Evolutionary conservation across 2,888 invertebrate species (phyloP), one percentile per base, ranked within the genome.

Genomic region (Acanthopleura granulata): DNA sequence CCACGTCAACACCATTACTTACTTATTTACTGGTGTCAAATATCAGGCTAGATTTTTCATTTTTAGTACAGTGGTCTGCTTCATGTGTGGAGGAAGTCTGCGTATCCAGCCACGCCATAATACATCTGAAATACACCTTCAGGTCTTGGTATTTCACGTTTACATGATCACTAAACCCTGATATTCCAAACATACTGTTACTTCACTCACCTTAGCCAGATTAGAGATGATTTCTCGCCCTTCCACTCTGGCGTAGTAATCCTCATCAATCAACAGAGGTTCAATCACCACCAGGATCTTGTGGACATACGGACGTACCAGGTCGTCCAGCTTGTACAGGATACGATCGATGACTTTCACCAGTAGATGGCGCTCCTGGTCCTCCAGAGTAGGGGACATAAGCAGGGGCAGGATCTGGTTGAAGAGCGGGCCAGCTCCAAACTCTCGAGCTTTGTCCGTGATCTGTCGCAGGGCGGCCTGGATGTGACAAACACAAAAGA

Each of bases 381-480:
- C 99, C 91, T 99, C 99, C 18, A 99, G 92, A 0, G 99, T 99
- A 0, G 99, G 99, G 51, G 98, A 98, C 99, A 99, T 99, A n/a
- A 99, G 93, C 77, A 99, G 92, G 0, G 99, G 99, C 73, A 99
- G 92, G 85, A 99, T 99, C 92, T 99, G 99, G 91, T 99, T 99
- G 90, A 99, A 99, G 0, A 99, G 92, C 0, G 99, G 97, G 0
- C 99, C 99, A 0, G 99, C 99, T 0, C 99, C 99, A 86, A 99
- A 98, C 90, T 98, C 98, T 69, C 99, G 93, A 0, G 99, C 98
- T 85, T 99, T 99, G 90, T 99, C 99, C 0, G 99, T 99, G 82
- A 99, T 99, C 91, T 99, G 98, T 77, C 99, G 93, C 49, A 99
- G 91, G 0, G 99, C 98, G 0, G 98, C 88, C 88, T 89, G 75